Evolutionary conservation across 2,888 invertebrate genomes (phyloP).

Genomic region (Cheilosia scutellata): DNA sequence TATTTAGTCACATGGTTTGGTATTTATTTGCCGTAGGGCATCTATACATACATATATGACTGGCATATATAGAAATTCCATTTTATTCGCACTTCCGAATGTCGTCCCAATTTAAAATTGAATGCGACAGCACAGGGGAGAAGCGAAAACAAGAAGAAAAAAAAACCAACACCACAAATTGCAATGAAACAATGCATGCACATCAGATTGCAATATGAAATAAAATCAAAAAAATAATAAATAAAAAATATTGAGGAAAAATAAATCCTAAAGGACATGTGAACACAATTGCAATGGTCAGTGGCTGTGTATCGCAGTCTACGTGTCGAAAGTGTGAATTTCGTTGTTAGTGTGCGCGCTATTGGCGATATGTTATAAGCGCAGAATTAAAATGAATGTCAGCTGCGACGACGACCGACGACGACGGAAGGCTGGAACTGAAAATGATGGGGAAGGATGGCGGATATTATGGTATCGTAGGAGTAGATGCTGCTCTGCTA

Average conservation of each 20-base stretch:
- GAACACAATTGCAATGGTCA: not conserved
- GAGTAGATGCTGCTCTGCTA: not conserved
- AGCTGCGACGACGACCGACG: no score
- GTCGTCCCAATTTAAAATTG: slow-evolving; percentile 34
- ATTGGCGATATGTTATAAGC: no score
- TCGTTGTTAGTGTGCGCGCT: no score
- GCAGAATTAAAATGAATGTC: no score
- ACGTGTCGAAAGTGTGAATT: not conserved
- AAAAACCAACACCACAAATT: no score
- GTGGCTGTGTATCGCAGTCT: not conserved
- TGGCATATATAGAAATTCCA: slow-evolving; percentile 11
- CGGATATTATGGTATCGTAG: not conserved
- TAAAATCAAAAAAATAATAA: no score
- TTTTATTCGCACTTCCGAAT: slow-evolving; percentile 33
- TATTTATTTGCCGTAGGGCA: no score
- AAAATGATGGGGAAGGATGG: not conserved
- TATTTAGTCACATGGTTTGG: slow-evolving; percentile 1
- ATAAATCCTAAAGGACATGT: not conserved
- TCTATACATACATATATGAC: no score
- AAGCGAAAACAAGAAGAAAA: no score
- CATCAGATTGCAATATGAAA: no score
- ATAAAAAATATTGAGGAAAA: no score
- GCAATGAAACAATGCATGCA: no score
- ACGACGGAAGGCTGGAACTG: not conserved
- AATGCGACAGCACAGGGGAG: slow-evolving; percentile 11